These are phyloP conservation scores for Lypha dubia DNA, from an alignment of 2,888 invertebrate species.

Conservation along the genomic window DNA sequence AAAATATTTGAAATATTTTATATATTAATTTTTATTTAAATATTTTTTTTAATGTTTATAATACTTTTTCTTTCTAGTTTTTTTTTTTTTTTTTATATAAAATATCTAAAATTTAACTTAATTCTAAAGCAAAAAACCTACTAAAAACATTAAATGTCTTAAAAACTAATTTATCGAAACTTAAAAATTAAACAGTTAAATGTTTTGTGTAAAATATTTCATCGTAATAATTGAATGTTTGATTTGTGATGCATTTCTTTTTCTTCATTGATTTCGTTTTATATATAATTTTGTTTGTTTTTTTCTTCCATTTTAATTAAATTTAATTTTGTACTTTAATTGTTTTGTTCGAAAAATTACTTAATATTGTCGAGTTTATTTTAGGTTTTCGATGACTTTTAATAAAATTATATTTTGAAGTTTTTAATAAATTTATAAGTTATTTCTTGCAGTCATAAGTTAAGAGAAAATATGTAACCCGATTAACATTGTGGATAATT, in stretches of 20 bases:
- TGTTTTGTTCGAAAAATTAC: constrained; percentile 57
- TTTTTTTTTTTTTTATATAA: constrained; percentile 38
- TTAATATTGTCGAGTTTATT: constrained; percentile 67
- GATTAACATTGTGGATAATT: too few relatives aligned
- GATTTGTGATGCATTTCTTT: constrained; percentile 37
- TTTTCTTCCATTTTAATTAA: constrained; percentile 41
- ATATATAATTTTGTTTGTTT: constrained; percentile 34
- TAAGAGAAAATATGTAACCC: too few relatives aligned
- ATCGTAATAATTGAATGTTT: constrained; percentile 61
- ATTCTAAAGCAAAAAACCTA: constrained; percentile 53
- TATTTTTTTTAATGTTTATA: constrained; percentile 5
- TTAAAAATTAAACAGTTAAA: constrained; percentile 39
- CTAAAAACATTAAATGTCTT: constrained; percentile 46
- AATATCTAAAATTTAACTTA: constrained; percentile 66
- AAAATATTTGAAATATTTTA: constrained; percentile 14
- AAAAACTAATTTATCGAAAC: constrained; percentile 12
- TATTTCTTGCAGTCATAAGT: too few relatives aligned
- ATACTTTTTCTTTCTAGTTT: background rate
- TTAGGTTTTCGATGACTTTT: background rate
- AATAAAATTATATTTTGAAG: too few relatives aligned
- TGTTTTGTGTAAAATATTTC: constrained; percentile 66
- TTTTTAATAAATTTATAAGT: too few relatives aligned
- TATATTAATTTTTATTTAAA: constrained; percentile 37
- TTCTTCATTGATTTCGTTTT: constrained; percentile 1
- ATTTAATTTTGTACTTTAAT: constrained; percentile 69